Evolutionary conservation across 2,797 vertebrate species (phyloP).

Genomic region (Rhynchonycteris naso): DNA sequence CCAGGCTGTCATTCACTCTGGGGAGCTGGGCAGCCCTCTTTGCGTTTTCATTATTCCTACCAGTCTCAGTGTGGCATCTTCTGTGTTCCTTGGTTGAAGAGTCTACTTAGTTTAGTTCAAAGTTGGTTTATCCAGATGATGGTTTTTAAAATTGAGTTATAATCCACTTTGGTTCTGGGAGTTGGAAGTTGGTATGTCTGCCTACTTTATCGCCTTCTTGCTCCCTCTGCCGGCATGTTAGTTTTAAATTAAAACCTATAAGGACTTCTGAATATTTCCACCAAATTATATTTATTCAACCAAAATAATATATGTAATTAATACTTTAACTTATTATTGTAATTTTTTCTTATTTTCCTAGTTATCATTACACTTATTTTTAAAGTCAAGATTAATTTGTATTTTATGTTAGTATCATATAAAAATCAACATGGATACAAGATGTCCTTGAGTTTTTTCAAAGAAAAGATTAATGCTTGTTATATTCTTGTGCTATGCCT

Average conservation of each 20-base stretch:
- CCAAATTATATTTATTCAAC: neutral
- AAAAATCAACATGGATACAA: neutral
- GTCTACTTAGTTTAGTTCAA: too few relatives aligned
- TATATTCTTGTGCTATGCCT: neutral
- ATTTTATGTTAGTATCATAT: neutral
- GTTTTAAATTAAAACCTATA: neutral
- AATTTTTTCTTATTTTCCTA: slow-evolving; percentile 32
- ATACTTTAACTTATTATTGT: neutral
- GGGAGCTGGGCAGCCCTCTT: too few relatives aligned
- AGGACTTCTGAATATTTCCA: neutral
- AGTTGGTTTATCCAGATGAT: too few relatives aligned
- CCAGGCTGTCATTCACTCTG: too few relatives aligned
- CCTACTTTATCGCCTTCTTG: too few relatives aligned
- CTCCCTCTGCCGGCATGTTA: neutral
- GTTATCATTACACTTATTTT: neutral
- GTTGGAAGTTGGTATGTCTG: too few relatives aligned
- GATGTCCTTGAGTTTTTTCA: slow-evolving; percentile 44
- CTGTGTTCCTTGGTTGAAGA: too few relatives aligned
- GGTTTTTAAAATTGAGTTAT: too few relatives aligned
- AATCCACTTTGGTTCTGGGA: too few relatives aligned
- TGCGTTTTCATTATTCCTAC: too few relatives aligned
- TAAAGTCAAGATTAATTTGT: neutral
- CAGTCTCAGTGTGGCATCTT: too few relatives aligned
- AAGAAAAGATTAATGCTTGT: slow-evolving; percentile 48
- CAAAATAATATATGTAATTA: neutral